Evolutionary conservation across 2,113 vertebrate species (phyloP), one percentile per base, ranked within the genome.

Genomic region (Galeopterus variegatus): DNA sequence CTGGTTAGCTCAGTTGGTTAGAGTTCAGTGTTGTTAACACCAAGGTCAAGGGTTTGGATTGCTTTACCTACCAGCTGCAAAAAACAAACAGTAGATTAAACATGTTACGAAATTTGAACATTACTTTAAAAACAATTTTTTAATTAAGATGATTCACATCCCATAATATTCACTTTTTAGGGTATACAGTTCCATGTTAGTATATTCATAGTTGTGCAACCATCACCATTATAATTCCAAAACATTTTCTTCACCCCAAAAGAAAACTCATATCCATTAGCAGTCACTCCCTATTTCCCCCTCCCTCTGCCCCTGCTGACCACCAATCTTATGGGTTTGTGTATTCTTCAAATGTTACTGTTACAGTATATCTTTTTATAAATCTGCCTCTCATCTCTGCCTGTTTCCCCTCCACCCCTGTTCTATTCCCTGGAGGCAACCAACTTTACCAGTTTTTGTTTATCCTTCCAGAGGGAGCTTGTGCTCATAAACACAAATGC

Each of bases 401-500:
- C 3, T 13, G 3, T 2, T 0, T 8, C 12, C 11, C 33, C n/a
- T 18, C 62, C 15, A 3, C 5, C 62, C 23, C 56, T 19, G 24
- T 54, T 50, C 17, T 45, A 31, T 9, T 24, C 26, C 81, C 60
- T 10, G 26, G 45, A 31, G 62, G 65, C 52, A 11, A 7, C 36
- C 54, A 0, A 33, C 8, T 7, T 28, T 21, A 10, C 62, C 64
- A 24, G 70, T 64, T n/a, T 52, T 24, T 52, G n/a, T 81, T 77
- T 52, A 10, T 31, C n/a, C n/a, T 69, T 79, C 67, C 28, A 24
- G 62, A 79, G 24, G 52, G 41, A 62, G 13, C 1, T 7, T 6
- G 15, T 2, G 17, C 24, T 3, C 8, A 18, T 41, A 18, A 3
- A 4, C 52, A 21, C 0, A 0, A 19, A 9, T 41, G 13, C 8